Percentiles rank a stretch among this genome's conserved stretches.
phyloP scores from a whole-genome alignment of 2,113 vertebrate species.

The Tauraco erythrolophus region DNA sequence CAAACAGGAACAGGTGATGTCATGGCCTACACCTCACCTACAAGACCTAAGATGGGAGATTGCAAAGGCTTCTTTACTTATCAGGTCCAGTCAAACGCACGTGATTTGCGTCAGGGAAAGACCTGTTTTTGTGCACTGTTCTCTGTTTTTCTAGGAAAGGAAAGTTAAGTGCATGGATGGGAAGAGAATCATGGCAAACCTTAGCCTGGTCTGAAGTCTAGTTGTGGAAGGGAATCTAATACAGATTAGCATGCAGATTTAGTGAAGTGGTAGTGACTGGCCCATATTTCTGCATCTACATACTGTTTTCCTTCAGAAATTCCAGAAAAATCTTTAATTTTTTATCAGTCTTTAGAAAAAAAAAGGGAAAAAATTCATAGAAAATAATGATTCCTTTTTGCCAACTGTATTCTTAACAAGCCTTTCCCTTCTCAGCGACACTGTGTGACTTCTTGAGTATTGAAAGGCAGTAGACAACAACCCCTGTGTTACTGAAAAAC shows the following conservation, averaged over 20 bases:
- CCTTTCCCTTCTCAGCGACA: not conserved
- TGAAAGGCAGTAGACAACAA: not conserved
- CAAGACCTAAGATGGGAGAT: not conserved
- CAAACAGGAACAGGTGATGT: not conserved
- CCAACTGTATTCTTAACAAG: not conserved
- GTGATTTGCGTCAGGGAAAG: not conserved
- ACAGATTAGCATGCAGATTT: not conserved
- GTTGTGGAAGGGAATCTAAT: not conserved
- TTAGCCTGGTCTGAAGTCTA: not conserved
- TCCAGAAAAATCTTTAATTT: not conserved
- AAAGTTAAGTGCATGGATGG: not conserved
- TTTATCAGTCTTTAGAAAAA: not conserved
- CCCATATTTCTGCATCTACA: not conserved
- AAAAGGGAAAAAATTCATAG: rapidly evolving
- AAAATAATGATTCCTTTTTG: not conserved
- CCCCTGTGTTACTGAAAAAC: not conserved
- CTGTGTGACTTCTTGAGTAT: not conserved
- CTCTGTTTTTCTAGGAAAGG: not conserved
- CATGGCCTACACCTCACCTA: not conserved
- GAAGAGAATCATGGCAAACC: not conserved
- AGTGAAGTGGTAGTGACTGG: not conserved
- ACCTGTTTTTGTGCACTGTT: not conserved
- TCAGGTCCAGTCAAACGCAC: not conserved
- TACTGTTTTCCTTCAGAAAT: not conserved
- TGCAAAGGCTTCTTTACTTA: not conserved